Percentiles rank a stretch among this genome's conserved stretches.
Conservation (phyloP, 64 coral and sea anemone genomes). For the Cladopsammia gracilis region DNA sequence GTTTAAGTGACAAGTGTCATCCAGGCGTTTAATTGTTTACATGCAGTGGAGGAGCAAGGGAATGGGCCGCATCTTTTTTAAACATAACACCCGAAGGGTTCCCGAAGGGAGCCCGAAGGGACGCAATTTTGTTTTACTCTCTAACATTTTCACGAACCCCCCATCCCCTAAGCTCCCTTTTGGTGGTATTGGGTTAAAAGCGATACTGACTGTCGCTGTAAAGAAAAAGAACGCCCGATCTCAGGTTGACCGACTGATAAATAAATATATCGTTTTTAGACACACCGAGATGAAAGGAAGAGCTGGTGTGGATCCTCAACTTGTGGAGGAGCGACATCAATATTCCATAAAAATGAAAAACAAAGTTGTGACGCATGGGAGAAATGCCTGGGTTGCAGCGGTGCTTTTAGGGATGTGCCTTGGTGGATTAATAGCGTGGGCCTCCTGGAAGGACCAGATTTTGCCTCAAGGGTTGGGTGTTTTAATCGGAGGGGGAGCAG, state of each 20-base stretch:
- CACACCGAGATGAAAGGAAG: neutral
- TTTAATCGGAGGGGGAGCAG: neutral
- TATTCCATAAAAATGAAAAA: neutral
- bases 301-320: neutral
- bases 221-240: too few relatives aligned
- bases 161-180: too few relatives aligned
- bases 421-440: conserved; percentile 3
- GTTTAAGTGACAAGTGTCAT: neutral
- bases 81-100: too few relatives aligned
- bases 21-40: neutral
- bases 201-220: too few relatives aligned
- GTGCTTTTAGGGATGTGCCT: conserved; percentile 1
- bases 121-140: too few relatives aligned
- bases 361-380: neutral
- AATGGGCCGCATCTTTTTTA: too few relatives aligned
- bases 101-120: too few relatives aligned
- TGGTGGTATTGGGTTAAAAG: too few relatives aligned
- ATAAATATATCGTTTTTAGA: neutral
- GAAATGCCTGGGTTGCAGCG: neutral
- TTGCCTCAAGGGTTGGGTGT: neutral
- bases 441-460: neutral
- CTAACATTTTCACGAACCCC: too few relatives aligned
- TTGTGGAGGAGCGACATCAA: neutral
- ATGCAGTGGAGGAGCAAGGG: neutral
- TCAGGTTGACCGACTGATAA: too few relatives aligned